A percentile compares a stretch with the other conserved stretches of the same genome.
Conservation (phyloP, 2,113 vertebrate species). For the Sakesphorus luctuosus region DNA sequence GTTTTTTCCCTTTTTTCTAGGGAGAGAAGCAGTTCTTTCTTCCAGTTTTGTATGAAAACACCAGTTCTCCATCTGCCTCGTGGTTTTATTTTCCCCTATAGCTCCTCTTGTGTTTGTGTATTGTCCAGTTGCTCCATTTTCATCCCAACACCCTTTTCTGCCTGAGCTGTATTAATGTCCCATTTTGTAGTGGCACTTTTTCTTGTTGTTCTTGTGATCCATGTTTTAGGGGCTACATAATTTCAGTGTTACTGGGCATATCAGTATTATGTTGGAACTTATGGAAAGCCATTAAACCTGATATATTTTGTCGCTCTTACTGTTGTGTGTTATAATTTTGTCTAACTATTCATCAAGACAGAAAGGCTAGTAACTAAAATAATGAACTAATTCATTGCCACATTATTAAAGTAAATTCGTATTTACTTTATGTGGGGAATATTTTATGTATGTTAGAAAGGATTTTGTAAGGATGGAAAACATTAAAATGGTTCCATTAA, state of each 20-base stretch:
- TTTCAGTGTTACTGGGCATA: neutral
- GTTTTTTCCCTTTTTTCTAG: neutral
- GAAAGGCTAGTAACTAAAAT: neutral
- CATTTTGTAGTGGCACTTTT: neutral
- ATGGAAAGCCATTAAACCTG: neutral
- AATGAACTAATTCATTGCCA: neutral
- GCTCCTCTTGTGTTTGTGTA: neutral
- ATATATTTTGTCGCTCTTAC: neutral
- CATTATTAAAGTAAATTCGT: neutral
- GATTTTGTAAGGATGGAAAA: neutral
- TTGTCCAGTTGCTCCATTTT: neutral
- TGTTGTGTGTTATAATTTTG: neutral
- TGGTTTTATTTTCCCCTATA: neutral
- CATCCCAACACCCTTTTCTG: neutral
- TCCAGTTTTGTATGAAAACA: neutral
- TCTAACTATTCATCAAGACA: neutral
- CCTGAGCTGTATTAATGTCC: neutral
- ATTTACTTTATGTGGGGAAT: neutral
- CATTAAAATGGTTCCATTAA: neutral
- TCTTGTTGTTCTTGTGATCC: neutral
- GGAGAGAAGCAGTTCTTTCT: neutral
- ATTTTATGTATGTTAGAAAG: neutral
- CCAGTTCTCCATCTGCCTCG: neutral
- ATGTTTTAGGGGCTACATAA: neutral
- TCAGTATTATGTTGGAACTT: neutral